Base-by-base conservation (phyloP, 1,140 invertebrate species). In the Drosophila chauvacae region DNA sequence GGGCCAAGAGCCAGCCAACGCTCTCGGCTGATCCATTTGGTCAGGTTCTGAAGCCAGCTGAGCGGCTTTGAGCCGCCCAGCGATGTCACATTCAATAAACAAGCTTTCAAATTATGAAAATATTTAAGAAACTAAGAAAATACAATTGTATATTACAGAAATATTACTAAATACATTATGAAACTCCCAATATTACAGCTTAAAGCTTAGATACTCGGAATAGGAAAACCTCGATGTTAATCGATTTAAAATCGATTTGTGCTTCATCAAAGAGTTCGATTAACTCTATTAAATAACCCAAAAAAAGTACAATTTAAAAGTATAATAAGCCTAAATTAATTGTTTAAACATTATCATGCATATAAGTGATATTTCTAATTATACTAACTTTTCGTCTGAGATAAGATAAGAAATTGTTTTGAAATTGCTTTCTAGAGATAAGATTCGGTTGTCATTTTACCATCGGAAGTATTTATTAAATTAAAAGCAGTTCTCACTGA, bases 381-480 rank as follows among this genome's bases (percentile, higher is more conserved):
- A 33, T 64, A 50, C 18, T 41, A 69, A 64, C 23, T 64, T 42
- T 42, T 13, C 11, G 13, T 2, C 16, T 35, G 14, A 42, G 45
- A 69, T 65, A 35, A 65, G 65, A 42, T 51, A 33, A 11, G 64
- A 50, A 48, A 48, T n/a, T 63, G 42, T 48, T 63, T 64, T 30
- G 6, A 33, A 63, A 41, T 66, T 63, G 35, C 35, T 20, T 53
- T 53, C 3, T 14, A 18, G 26, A 37, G 51, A 63, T 66, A 63
- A 66, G 58, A 63, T 47, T 66, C n/a, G 7, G 13, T 37, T 37
- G 51, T 16, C 51, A 37, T 16, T 47, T 23, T 14, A 23, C 13
- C 18, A 23, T 55, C 18, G 33, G 7, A 37, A 55, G 51, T 23
- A 23, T 23, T 23, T 55, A 55, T 55, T 55, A 55, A 55, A 55